phyloP scores from a whole-genome alignment of 1,140 invertebrate genomes.

The Bombyx mandarina region DNA sequence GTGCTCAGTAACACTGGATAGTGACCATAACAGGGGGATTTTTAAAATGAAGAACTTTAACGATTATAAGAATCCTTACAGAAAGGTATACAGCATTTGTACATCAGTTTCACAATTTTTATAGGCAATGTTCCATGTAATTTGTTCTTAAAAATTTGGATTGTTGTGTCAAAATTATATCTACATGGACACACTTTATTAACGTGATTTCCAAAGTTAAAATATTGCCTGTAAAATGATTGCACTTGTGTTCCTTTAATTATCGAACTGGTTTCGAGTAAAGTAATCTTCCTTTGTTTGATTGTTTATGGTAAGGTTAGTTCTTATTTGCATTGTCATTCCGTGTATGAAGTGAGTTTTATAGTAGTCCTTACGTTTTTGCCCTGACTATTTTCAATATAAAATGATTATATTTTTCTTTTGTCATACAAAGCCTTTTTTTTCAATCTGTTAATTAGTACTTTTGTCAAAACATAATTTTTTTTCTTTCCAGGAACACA shows the following conservation, averaged over 20 bases:
- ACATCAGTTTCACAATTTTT: slow-evolving; percentile 27
- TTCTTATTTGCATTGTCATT: slow-evolving; percentile 8
- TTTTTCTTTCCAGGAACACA: slow-evolving; percentile 52
- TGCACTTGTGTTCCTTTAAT: slow-evolving; percentile 38
- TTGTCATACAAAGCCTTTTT: not conserved
- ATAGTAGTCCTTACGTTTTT: too few relatives aligned
- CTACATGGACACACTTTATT: too few relatives aligned
- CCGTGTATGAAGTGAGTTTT: not conserved
- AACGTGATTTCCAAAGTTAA: not conserved
- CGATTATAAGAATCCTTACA: slow-evolving; percentile 59
- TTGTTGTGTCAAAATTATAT: too few relatives aligned
- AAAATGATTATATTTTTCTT: too few relatives aligned
- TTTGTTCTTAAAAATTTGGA: too few relatives aligned
- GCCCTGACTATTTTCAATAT: too few relatives aligned
- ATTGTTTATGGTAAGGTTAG: slow-evolving; percentile 30
- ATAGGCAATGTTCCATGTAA: slow-evolving; percentile 29
- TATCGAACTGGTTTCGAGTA: slow-evolving; percentile 30
- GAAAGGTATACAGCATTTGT: not conserved
- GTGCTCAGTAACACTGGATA: slow-evolving; percentile 59
- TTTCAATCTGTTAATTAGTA: not conserved
- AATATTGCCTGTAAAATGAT: slow-evolving; percentile 49
- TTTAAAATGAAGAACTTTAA: slow-evolving; percentile 63
- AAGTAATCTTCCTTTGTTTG: slow-evolving; percentile 39
- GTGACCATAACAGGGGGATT: slow-evolving; percentile 48
- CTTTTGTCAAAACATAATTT: not conserved